phyloP scores from a whole-genome alignment of 2,888 invertebrate genomes.

The Agrochola circellaris region DNA sequence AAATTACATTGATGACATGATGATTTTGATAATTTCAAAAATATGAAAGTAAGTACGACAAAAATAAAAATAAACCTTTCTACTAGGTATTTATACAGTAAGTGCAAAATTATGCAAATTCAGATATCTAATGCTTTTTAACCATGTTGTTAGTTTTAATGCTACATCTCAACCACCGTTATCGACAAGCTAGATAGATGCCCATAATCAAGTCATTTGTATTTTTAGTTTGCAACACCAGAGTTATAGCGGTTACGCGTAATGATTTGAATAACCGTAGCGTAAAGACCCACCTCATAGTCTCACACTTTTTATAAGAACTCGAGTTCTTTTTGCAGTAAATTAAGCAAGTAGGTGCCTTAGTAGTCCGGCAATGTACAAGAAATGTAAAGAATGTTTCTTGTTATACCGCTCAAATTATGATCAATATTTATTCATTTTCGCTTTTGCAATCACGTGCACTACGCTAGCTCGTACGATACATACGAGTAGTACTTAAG shows the following conservation, averaged over 20 bases:
- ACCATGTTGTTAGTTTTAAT: conserved; percentile 36
- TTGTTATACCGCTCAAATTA: conserved; percentile 36
- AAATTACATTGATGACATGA: background rate
- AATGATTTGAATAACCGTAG: conserved; percentile 65
- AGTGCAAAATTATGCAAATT: conserved; percentile 24
- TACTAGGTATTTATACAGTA: conserved; percentile 2
- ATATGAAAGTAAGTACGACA: background rate
- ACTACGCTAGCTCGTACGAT: conserved; percentile 23
- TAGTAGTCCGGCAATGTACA: conserved; percentile 23
- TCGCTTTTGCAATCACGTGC: conserved; percentile 44
- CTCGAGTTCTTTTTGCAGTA: conserved; percentile 19
- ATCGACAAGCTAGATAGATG: conserved; percentile 40
- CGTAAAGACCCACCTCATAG: conserved; percentile 42
- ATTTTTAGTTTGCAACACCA: conserved; percentile 56
- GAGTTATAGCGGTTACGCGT: conserved; percentile 53
- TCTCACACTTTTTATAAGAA: conserved; percentile 35
- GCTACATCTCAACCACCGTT: conserved; percentile 45
- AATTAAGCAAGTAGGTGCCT: conserved; percentile 11
- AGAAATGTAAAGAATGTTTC: conserved; percentile 33
- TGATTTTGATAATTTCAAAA: background rate
- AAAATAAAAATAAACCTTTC: background rate
- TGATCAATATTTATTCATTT: conserved; percentile 53
- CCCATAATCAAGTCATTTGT: conserved; percentile 59
- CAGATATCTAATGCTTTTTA: conserved; percentile 19
- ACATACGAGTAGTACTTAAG: conserved; percentile 31